These are phyloP conservation scores for Rhopilema esculentum DNA, from an alignment of 30 jellyfish, hydroid and myxozoan species.

Conservation along the genomic window DNA sequence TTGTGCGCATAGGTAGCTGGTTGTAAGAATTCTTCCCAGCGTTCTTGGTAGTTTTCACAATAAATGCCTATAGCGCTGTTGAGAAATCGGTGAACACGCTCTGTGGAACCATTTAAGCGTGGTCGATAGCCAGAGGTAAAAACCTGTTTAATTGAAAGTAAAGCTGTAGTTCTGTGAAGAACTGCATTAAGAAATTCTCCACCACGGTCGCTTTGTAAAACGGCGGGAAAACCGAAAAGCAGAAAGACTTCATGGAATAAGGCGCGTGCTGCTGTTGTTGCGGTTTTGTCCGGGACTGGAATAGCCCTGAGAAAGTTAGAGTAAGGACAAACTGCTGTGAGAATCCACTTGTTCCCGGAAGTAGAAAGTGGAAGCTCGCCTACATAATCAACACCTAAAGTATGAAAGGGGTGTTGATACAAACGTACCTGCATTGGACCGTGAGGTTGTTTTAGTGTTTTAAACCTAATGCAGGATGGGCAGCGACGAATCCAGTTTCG, in stretches of 20 bases:
- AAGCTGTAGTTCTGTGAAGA: constrained; percentile 5
- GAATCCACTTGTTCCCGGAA: no score
- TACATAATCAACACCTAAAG: constrained; percentile 43
- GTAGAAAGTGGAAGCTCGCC: constrained; percentile 41
- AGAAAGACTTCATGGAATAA: no score
- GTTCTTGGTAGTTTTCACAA: constrained; percentile 11
- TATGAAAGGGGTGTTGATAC: constrained; percentile 49
- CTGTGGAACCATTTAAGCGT: neutral
- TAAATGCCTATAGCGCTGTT: constrained; percentile 20
- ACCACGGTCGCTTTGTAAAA: no score
- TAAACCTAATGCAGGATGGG: no score
- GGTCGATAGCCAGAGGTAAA: constrained; percentile 52
- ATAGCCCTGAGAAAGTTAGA: no score
- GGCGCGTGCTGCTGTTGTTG: no score
- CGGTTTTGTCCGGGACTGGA: no score
- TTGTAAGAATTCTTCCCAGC: constrained; percentile 18
- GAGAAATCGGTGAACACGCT: constrained; percentile 19
- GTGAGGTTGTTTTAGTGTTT: no score
- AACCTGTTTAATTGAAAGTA: constrained; percentile 33
- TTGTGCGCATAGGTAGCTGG: constrained; percentile 46
- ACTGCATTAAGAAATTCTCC: constrained; percentile 43
- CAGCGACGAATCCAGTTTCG: no score
- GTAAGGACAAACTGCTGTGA: no score
- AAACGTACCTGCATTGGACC: constrained; percentile 48
- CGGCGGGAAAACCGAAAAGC: no score